These are phyloP conservation scores for Sebastolobus alascanus DNA, from an alignment of 2,797 vertebrate species.

Conservation along the genomic window DNA sequence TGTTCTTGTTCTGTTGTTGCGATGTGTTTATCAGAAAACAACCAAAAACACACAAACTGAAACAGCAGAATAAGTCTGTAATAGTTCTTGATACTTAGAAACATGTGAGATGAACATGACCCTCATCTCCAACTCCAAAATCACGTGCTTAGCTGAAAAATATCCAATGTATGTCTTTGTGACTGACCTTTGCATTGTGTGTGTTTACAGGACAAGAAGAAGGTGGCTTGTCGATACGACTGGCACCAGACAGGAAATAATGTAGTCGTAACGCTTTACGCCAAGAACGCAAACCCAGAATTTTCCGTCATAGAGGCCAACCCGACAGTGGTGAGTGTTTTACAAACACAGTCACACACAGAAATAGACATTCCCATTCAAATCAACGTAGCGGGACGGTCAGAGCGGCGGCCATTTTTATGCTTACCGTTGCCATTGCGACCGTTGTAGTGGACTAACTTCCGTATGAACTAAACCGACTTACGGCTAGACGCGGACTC, in stretches of 20 bases:
- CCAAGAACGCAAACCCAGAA: constrained; percentile 89
- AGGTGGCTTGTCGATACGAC: constrained; percentile 91
- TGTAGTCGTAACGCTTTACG: constrained; percentile 92
- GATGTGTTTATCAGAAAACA: not conserved
- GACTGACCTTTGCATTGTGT: not conserved
- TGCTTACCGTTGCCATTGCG: too few species aligned
- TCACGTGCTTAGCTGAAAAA: too few species aligned
- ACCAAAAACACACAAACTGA: not conserved
- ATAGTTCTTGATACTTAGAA: too few species aligned
- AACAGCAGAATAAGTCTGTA: not conserved
- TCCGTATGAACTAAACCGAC: too few species aligned
- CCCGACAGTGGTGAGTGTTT: constrained; percentile 88
- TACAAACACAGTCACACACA: not conserved
- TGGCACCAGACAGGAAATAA: constrained; percentile 94
- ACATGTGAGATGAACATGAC: too few species aligned
- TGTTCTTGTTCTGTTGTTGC: not conserved
- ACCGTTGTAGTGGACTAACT: too few species aligned
- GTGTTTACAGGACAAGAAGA: constrained; percentile 78
- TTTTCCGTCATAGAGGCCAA: constrained; percentile 89
- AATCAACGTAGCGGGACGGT: too few species aligned
- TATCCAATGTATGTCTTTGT: not conserved
- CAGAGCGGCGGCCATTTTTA: too few species aligned
- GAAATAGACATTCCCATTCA: too few species aligned
- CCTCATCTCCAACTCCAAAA: too few species aligned
- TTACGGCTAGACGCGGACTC: too few species aligned